Conservation (phyloP, 1,140 invertebrate genomes). For the Diachasma alloeum region DNA sequence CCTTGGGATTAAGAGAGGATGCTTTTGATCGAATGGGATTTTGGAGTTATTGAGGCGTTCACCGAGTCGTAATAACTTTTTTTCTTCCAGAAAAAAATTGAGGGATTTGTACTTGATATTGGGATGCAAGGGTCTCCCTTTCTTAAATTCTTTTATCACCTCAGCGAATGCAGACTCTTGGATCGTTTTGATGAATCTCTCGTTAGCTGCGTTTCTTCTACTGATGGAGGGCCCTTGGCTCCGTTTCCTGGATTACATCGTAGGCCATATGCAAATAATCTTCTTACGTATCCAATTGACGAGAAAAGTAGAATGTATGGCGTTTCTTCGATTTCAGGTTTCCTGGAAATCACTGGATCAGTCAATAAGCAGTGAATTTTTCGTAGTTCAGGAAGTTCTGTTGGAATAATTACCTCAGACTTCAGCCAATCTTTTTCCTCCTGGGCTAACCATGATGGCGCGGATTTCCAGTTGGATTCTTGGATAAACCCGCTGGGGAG, state of each 20-base stretch:
- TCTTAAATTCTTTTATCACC: slow-evolving; percentile 4
- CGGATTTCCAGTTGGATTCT: slow-evolving; percentile 26
- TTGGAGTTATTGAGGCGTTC: slow-evolving; percentile 28
- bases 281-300: not conserved
- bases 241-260: slow-evolving; percentile 13
- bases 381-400: slow-evolving; percentile 2
- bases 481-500: slow-evolving; percentile 21
- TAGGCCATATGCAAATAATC: slow-evolving; percentile 19
- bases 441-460: slow-evolving; percentile 31
- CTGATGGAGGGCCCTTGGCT: not conserved
- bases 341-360: no score
- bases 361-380: not conserved
- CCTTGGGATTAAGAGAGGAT: slow-evolving; percentile 30
- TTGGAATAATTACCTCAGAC: not conserved
- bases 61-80: slow-evolving; percentile 42
- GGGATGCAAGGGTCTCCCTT: not conserved
- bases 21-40: not conserved
- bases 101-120: slow-evolving; percentile 3
- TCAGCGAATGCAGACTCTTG: not conserved
- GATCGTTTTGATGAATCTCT: not conserved
- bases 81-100: slow-evolving; percentile 38
- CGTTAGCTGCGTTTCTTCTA: not conserved
- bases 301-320: slow-evolving; percentile 10
- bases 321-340: not conserved
- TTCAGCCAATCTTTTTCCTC: slow-evolving; percentile 1